These are phyloP conservation scores for Helicoverpa armigera DNA, from an alignment of 1,140 invertebrate genomes.

Conservation along the genomic window DNA sequence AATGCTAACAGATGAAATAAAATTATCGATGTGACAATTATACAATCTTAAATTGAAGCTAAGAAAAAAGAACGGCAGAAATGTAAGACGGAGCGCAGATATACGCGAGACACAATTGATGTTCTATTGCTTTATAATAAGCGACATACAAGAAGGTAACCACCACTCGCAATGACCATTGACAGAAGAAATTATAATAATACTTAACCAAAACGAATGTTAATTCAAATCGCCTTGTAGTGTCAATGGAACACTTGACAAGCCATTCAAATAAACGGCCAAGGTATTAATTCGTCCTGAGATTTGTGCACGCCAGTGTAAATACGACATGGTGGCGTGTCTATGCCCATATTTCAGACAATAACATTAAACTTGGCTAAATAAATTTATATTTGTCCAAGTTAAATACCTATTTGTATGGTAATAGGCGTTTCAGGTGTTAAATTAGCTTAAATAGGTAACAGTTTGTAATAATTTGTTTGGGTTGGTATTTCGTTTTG, in stretches of 20 bases:
- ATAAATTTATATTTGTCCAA: constrained; percentile 41
- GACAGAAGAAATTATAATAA: too few species aligned
- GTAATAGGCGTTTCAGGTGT: constrained; percentile 15
- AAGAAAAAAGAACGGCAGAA: too few species aligned
- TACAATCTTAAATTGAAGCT: too few species aligned
- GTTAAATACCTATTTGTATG: constrained; percentile 39
- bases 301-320: constrained; percentile 23
- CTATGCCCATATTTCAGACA: constrained; percentile 26
- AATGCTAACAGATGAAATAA: too few species aligned
- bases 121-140: too few species aligned
- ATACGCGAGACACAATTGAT: too few species aligned
- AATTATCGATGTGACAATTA: too few species aligned
- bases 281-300: constrained; percentile 16
- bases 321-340: constrained; percentile 12
- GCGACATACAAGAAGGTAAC: too few species aligned
- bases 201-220: background rate
- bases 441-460: constrained; percentile 22
- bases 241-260: constrained; percentile 3
- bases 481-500: background rate
- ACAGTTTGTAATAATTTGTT: constrained; percentile 11
- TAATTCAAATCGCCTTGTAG: background rate
- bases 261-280: constrained; percentile 14
- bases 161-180: too few species aligned
- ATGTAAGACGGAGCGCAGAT: too few species aligned
- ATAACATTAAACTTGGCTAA: constrained; percentile 26